Conservation (phyloP, 2,888 invertebrate genomes). For the Epirrhoe alternata region DNA sequence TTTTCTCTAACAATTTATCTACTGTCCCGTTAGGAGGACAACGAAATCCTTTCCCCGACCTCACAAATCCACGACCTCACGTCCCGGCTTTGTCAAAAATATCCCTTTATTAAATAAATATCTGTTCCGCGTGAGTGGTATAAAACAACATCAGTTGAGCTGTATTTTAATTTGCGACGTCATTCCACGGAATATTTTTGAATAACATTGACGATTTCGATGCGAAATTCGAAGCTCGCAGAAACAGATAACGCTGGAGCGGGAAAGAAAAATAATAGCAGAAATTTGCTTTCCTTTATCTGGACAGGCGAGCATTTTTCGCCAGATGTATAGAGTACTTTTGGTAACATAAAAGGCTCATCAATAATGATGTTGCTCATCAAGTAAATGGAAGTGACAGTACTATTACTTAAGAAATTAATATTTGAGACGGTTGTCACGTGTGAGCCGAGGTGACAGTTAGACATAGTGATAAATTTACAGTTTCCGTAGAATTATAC, state of each 20-base stretch:
- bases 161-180: slow-evolving; percentile 45
- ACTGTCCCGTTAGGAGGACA: slow-evolving; percentile 49
- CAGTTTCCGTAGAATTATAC: slow-evolving; percentile 23
- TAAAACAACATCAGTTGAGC: slow-evolving; percentile 36
- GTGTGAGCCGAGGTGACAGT: slow-evolving; percentile 45
- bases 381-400: slow-evolving; percentile 66
- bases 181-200: slow-evolving; percentile 22
- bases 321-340: slow-evolving; percentile 54
- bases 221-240: slow-evolving; percentile 24
- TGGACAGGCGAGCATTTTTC: slow-evolving; percentile 54
- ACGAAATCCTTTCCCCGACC: slow-evolving; percentile 60
- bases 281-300: slow-evolving; percentile 46
- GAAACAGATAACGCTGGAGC: slow-evolving; percentile 37
- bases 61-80: slow-evolving; percentile 55
- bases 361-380: slow-evolving; percentile 68
- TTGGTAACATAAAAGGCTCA: slow-evolving; percentile 57
- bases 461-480: slow-evolving; percentile 48
- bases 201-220: slow-evolving; percentile 23
- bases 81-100: slow-evolving; percentile 53
- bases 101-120: slow-evolving; percentile 49
- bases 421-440: slow-evolving; percentile 60
- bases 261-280: slow-evolving; percentile 46
- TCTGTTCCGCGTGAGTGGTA: slow-evolving; percentile 34
- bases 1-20: slow-evolving; percentile 61
- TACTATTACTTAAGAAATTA: slow-evolving; percentile 71